phyloP scores from a whole-genome alignment of 92 coral and sea anemone species.

The Umimayanthus kanabou region DNA sequence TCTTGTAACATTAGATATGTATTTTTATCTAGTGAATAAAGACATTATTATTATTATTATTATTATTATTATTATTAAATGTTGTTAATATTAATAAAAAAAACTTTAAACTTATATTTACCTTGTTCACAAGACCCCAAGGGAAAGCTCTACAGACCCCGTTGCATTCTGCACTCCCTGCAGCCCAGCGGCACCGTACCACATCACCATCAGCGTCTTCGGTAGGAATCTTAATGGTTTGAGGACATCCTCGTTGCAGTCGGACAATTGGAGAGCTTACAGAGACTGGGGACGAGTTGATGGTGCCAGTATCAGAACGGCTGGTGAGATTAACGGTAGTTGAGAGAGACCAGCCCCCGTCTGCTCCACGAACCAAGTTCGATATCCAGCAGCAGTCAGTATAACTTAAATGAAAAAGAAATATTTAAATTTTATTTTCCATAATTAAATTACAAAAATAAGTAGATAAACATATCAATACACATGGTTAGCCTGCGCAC shows the following conservation, averaged over 20 bases:
- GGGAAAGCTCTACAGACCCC: constrained; percentile 43
- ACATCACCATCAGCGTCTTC: constrained; percentile 61
- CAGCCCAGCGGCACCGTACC: constrained; percentile 64
- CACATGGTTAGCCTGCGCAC: too few species aligned
- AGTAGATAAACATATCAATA: too few species aligned
- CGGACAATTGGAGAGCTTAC: constrained; percentile 56
- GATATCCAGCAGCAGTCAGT: constrained; percentile 56
- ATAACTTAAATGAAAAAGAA: constrained; percentile 28
- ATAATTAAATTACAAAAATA: too few species aligned
- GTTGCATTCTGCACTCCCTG: constrained; percentile 33
- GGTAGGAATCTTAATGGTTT: constrained; percentile 48
- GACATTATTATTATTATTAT: too few species aligned
- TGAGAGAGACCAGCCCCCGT: constrained; percentile 42
- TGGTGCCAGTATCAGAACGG: constrained; percentile 51
- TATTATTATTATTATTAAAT: too few species aligned
- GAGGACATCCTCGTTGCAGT: constrained; percentile 44
- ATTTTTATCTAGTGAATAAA: too few species aligned
- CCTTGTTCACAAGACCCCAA: constrained; percentile 50
- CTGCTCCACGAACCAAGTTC: constrained; percentile 14
- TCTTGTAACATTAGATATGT: too few species aligned
- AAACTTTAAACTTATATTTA: too few species aligned
- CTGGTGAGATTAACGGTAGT: constrained; percentile 45
- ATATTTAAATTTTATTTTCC: too few species aligned
- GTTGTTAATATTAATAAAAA: too few species aligned
- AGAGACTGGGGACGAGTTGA: constrained; percentile 66